Evolutionary conservation across 2,888 invertebrate species (phyloP), one percentile per base, ranked within the genome.

Genomic region (Tortricodes alternella): DNA sequence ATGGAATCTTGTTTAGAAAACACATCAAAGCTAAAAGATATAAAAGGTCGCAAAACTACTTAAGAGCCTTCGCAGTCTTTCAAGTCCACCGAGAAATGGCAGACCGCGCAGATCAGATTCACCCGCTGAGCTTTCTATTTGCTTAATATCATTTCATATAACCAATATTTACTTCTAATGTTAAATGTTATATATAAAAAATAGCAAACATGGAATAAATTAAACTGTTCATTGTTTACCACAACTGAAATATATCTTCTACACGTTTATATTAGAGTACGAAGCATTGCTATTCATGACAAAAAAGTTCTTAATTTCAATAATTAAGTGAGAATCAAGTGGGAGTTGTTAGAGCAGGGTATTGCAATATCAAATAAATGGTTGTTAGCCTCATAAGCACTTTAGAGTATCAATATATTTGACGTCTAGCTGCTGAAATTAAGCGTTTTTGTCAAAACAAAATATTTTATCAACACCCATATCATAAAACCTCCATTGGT

Each of bases 31-130:
- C 53, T 48, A 58, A 53, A 41, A 62, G 49, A 61, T 62, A 62
- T 63, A 56, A 65, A 66, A 66, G 65, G 66, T 66, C 62, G 46
- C 59, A 53, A 62, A 70, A 68, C 65, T 68, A 65, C 66, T 74
- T 67, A 63, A 37, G 55, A 61, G 61, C 51, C 56, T 61, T 59
- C 50, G 37, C 56, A 59, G 18, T 59, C 60, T 53, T 63, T 59
- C 60, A 59, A 48, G 53, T 35, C 44, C 53, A 58, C 59, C 53
- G 50, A 48, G 55, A 59, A 58, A 55, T 52, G 48, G 63, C 60
- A 61, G 11, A 27, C 24, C 46, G 19, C 27, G 34, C 34, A 32
- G 24, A 39, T 35, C 19, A 32, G 19, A 51, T 15, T 48, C 48
- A 27, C 18, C 16, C 9, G 0, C n/a, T 11, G 27, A 16, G 19